Evolutionary conservation across 2,888 invertebrate genomes (phyloP), one percentile per base, ranked within the genome.

Genomic region (Calephelis perditalis): DNA sequence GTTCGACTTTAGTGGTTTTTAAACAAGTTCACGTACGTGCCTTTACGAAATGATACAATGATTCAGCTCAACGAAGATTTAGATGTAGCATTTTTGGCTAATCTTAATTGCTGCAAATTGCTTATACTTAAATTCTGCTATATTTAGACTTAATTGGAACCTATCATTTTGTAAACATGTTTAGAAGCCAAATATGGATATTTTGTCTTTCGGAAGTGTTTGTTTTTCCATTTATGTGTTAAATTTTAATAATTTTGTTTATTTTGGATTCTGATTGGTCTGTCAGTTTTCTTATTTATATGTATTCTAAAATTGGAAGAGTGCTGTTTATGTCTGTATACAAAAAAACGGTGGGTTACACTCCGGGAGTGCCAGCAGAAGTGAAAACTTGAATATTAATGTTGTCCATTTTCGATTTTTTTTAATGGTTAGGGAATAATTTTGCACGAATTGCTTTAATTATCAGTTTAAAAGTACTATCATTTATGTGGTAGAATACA

Each of bases 1-100:
- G 72, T 77, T 72, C 68, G 70, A 69, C 73, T 77, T 77, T 77
- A 75, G 76, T 74, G 78, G 77, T 79, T 78, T 77, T 76, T 75
- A 81, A 81, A 83, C 79, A 82, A 75, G 73, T 73, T 67, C 70
- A 71, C 69, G 71, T 72, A 75, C 68, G 69, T 68, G 68, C 66
- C 62, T 55, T 62, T 55, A 59, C 64, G 63, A 63, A 69, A 67
- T 62, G 62, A 64, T 65, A 69, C 69, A 68, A 65, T 67, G 66
- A 65, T 60, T 66, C 60, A 54, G 36, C 52, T 52, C 11, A 52
- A 10, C 35, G 52, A 7, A 7, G 35, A 35, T 52, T 49, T 15
- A 36, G 11, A 54, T n/a, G n/a, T 7, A 52, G 5, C 52, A 7
- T 36, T 35, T 54, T 54, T 54, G 54, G 54, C 35, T 54, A n/a